Evolutionary conservation across 2,888 invertebrate species (phyloP).

Genomic region (Mesochorus sp.): DNA sequence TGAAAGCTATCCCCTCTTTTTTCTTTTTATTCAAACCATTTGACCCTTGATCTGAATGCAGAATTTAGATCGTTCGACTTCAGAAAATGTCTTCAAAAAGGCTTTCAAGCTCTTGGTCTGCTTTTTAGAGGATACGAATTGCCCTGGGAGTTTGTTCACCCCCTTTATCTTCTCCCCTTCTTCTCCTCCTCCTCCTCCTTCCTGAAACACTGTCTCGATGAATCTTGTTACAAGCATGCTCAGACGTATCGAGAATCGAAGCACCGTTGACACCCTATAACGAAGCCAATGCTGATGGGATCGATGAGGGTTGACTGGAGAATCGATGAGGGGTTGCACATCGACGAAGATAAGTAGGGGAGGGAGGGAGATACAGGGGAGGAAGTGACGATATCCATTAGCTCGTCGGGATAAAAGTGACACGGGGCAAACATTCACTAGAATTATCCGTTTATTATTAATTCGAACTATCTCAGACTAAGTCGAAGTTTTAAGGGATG

Average conservation of each 20-base stretch:
- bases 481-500: too few species aligned
- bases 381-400: background rate
- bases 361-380: background rate
- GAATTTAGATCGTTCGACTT: background rate
- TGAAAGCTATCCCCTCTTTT: background rate
- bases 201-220: background rate
- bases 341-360: background rate
- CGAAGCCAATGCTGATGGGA: constrained; percentile 69
- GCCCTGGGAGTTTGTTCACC: too few species aligned
- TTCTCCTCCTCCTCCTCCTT: background rate
- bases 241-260: constrained; percentile 67
- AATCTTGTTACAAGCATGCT: constrained; percentile 32
- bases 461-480: too few species aligned
- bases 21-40: too few species aligned
- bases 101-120: too few species aligned
- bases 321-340: background rate
- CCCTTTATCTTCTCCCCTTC: too few species aligned
- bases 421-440: background rate
- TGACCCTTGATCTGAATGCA: too few species aligned
- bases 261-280: constrained; percentile 63
- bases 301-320: constrained; percentile 6
- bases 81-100: too few species aligned
- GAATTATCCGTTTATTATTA: too few species aligned
- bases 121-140: too few species aligned
- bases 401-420: background rate